Percentiles rank a stretch among this genome's conserved stretches.
Evolutionary conservation across 2,797 vertebrate genomes (phyloP).

Genomic region (Cynopterus sphinx): DNA sequence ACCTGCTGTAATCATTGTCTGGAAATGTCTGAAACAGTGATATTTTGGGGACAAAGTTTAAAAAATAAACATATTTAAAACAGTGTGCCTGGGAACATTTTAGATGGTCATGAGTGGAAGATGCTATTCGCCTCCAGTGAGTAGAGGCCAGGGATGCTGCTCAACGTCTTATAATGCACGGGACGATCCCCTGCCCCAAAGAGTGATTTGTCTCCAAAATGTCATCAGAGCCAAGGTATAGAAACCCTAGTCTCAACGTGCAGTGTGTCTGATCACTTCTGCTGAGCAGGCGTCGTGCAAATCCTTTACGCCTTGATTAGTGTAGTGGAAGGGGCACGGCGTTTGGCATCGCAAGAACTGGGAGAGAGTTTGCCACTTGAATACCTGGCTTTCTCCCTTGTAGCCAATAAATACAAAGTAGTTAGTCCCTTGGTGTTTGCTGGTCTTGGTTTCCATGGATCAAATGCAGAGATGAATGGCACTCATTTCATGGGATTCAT

Average conservation of each 20-base stretch:
- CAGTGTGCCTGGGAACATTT: background rate
- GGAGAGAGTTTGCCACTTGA: background rate
- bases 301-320: background rate
- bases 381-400: background rate
- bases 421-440: background rate
- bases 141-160: background rate
- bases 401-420: background rate
- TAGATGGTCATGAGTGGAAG: background rate
- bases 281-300: background rate
- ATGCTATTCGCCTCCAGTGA: background rate
- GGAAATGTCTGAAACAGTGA: background rate
- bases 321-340: background rate
- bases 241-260: background rate
- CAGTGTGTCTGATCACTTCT: background rate
- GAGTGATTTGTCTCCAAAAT: background rate
- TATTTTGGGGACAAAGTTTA: background rate
- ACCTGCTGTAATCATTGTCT: background rate
- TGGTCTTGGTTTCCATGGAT: background rate
- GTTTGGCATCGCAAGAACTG: background rate
- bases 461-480: background rate
- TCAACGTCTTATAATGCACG: rapidly evolving
- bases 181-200: background rate
- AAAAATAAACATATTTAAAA: background rate
- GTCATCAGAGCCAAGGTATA: background rate
- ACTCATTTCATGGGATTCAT: background rate